Conservation (phyloP, 2,113 vertebrate species). For the Forbesichthys papilliferus region DNA sequence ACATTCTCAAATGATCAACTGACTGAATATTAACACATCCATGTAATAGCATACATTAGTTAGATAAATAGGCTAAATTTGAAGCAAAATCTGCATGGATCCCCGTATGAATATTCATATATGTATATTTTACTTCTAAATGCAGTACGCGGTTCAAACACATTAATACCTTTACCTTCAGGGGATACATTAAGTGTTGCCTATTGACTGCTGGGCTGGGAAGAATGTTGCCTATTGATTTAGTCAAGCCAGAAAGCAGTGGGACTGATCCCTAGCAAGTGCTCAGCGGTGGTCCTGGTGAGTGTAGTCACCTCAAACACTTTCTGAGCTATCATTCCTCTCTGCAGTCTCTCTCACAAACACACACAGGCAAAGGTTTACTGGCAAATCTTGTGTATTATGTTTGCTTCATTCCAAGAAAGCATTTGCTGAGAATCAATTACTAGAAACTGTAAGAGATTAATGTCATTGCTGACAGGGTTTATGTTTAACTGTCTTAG, state of each 20-base stretch:
- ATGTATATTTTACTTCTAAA: conserved; percentile 43
- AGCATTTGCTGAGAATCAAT: conserved; percentile 2
- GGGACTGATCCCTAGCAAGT: conserved; percentile 57
- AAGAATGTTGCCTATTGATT: conserved; percentile 76
- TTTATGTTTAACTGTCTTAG: neutral
- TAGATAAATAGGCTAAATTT: neutral
- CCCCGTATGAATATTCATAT: neutral
- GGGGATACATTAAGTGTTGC: conserved; percentile 75
- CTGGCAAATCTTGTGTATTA: too few relatives aligned
- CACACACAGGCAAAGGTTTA: too few relatives aligned
- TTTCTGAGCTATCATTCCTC: neutral
- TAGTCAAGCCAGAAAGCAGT: conserved; percentile 55
- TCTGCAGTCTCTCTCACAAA: too few relatives aligned
- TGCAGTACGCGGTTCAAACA: conserved; percentile 43
- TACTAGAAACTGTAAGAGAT: too few relatives aligned
- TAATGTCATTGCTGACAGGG: neutral
- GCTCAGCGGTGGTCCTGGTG: conserved; percentile 19
- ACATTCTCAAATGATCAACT: conserved; percentile 15
- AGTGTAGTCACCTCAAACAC: conserved; percentile 2
- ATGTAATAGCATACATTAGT: too few relatives aligned
- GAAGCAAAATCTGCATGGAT: neutral
- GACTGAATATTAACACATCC: neutral
- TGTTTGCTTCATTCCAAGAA: neutral
- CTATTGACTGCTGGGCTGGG: conserved; percentile 71
- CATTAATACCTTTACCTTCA: conserved; percentile 74